Evolutionary conservation across 2,888 invertebrate genomes (phyloP).

Genomic region (Calameuta idolon): DNA sequence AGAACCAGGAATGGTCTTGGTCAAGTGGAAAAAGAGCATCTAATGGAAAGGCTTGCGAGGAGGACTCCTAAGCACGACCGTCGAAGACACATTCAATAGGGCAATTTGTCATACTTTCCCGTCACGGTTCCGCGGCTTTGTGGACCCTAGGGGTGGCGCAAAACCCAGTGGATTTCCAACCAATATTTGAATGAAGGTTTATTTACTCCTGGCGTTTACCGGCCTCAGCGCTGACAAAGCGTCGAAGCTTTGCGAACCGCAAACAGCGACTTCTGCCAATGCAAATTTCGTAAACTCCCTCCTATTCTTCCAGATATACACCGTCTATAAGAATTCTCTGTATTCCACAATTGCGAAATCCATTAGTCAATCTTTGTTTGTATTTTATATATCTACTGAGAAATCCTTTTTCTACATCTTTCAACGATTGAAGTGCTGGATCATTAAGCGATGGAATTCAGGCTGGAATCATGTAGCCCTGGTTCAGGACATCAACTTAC

Average conservation of each 20-base stretch:
- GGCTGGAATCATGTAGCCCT: neutral
- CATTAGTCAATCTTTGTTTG: neutral
- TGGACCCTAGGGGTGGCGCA: conserved; percentile 27
- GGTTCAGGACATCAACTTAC: neutral
- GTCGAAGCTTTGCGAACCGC: neutral
- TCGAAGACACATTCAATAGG: conserved; percentile 11
- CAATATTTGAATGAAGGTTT: conserved; percentile 37
- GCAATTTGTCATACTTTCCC: conserved; percentile 30
- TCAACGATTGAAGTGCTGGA: neutral
- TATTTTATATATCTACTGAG: neutral
- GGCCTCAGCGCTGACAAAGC: conserved; percentile 18
- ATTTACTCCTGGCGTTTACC: conserved; percentile 24
- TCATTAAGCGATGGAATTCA: neutral
- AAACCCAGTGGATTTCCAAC: conserved; percentile 24
- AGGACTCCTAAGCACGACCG: neutral
- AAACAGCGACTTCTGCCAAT: neutral
- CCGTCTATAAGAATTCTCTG: neutral
- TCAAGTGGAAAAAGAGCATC: neutral
- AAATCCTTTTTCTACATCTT: neutral
- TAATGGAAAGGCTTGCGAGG: neutral
- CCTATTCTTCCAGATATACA: neutral
- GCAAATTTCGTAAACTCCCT: neutral
- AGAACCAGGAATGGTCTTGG: neutral
- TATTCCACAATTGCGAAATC: neutral
- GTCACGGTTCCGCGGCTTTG: conserved; percentile 29